Evolutionary conservation across 2,113 vertebrate genomes (phyloP).

Genomic region (Daboia siamensis): DNA sequence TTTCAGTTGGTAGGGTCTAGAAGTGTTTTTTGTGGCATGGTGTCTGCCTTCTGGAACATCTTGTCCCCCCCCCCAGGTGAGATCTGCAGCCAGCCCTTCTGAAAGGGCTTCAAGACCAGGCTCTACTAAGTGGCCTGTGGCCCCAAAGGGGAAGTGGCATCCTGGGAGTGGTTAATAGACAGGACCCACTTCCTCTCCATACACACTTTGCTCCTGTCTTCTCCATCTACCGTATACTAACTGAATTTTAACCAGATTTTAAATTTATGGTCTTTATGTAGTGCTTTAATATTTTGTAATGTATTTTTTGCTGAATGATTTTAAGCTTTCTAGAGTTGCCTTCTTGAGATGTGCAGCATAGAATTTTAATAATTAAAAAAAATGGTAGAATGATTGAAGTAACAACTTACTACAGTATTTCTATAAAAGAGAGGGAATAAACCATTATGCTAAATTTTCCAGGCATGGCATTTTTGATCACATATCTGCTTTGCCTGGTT

Average conservation of each 20-base stretch:
- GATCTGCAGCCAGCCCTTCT: not conserved
- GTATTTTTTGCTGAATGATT: not conserved
- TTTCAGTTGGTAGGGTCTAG: not conserved
- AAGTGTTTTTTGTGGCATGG: not conserved
- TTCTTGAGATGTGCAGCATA: not conserved
- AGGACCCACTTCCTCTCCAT: not conserved
- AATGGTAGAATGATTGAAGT: not conserved
- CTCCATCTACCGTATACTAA: not conserved
- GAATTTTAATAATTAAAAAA: not conserved
- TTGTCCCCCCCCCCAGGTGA: not conserved
- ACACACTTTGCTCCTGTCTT: not conserved
- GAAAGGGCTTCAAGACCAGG: not conserved
- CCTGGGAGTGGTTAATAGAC: not conserved
- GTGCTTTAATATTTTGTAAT: not conserved
- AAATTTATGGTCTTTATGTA: not conserved
- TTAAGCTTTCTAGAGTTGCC: not conserved
- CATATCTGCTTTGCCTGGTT: not conserved
- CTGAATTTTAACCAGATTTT: not conserved
- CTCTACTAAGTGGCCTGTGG: not conserved
- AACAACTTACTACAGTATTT: not conserved
- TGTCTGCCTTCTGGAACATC: not conserved
- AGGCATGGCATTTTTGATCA: not conserved
- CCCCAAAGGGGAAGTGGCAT: not conserved
- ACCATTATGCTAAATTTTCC: not conserved
- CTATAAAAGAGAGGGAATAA: not conserved